Conservation (phyloP, 1,140 invertebrate genomes). For the Harlomillsia oculata region DNA sequence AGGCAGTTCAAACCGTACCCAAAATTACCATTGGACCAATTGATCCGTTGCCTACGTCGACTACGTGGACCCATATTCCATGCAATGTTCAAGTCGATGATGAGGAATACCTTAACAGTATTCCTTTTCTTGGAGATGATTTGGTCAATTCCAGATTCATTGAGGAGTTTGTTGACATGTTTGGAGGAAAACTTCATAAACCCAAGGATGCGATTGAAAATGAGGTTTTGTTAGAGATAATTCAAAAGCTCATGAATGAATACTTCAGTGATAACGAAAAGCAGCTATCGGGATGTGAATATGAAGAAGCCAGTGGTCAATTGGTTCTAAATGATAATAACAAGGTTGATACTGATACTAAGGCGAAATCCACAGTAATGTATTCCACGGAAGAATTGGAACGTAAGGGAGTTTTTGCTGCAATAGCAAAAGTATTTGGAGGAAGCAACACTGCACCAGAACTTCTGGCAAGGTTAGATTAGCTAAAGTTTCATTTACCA, state of each 20-base stretch:
- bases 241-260: neutral
- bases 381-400: no score
- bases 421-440: no score
- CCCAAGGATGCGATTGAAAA: neutral
- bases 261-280: no score
- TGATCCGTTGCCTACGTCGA: constrained; percentile 2
- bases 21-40: constrained; percentile 9
- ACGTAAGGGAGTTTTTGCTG: no score
- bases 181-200: constrained; percentile 9
- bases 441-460: no score
- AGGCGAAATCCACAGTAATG: no score
- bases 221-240: neutral
- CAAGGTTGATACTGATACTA: no score
- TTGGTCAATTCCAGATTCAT: constrained; percentile 19
- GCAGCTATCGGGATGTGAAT: no score
- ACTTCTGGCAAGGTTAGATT: no score
- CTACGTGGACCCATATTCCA: constrained; percentile 15
- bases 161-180: constrained; percentile 14
- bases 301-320: no score
- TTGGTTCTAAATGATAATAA: no score
- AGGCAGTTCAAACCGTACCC: neutral
- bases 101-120: constrained; percentile 18
- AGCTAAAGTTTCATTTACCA: no score
- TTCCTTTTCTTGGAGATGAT: constrained; percentile 24
- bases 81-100: constrained; percentile 20